Conservation (phyloP, 2,113 vertebrate genomes). For the Taxidea taxus region DNA sequence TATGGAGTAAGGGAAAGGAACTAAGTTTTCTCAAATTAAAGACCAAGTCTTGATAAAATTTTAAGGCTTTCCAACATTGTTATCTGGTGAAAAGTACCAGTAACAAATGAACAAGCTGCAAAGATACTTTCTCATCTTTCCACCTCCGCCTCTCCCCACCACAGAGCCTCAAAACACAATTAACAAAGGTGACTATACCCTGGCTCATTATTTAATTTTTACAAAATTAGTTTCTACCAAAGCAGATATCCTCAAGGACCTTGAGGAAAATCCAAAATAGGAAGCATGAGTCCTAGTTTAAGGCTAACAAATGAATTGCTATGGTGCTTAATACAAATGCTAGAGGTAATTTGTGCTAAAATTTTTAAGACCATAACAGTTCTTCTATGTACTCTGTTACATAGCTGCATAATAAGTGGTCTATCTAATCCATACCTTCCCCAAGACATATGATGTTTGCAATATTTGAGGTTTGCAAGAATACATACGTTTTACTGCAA, state of each 20-base stretch:
- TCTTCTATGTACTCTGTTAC: not conserved
- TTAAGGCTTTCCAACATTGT: not conserved
- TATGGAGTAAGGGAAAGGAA: not conserved
- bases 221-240: constrained; percentile 18
- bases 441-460: no score
- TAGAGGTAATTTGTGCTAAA: not conserved
- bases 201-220: not conserved
- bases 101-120: not conserved
- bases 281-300: not conserved
- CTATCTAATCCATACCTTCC: not conserved
- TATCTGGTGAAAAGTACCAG: not conserved
- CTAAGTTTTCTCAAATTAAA: not conserved
- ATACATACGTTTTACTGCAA: not conserved
- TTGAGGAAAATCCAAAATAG: not conserved
- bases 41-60: not conserved
- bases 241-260: not conserved
- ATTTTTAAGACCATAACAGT: not conserved
- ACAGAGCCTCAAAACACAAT: not conserved
- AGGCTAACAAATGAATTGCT: not conserved
- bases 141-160: not conserved
- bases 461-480: not conserved
- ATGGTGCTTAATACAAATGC: not conserved
- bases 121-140: not conserved
- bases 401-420: not conserved
- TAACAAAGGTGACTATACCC: not conserved